These are phyloP conservation scores for Gila orcuttii DNA, from an alignment of 2,113 vertebrate species.

Conservation along the genomic window DNA sequence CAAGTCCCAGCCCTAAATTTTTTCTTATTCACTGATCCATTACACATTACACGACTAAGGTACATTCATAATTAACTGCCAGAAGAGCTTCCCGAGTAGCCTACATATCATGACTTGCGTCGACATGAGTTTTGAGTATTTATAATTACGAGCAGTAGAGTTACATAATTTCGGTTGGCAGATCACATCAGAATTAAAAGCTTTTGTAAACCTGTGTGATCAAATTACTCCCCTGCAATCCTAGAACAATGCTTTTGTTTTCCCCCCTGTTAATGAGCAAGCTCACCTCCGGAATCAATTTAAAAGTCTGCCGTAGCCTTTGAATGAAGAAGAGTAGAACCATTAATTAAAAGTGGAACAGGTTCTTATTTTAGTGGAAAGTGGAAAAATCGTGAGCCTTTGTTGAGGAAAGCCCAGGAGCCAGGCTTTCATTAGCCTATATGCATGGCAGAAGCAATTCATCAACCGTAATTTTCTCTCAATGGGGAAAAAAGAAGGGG, in stretches of 20 bases:
- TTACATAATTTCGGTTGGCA: constrained; percentile 27
- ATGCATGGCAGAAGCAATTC: constrained; percentile 82
- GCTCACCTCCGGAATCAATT: constrained; percentile 74
- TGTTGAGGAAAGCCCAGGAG: constrained; percentile 82
- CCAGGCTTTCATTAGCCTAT: constrained; percentile 82
- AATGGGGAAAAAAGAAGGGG: constrained; percentile 77
- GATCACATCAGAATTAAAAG: constrained; percentile 63
- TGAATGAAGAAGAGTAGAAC: constrained; percentile 75
- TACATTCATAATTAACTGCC: neutral
- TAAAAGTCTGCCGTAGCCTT: constrained; percentile 70
- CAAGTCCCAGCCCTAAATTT: neutral
- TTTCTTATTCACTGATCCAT: neutral
- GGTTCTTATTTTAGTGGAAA: constrained; percentile 81
- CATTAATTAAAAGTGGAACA: constrained; percentile 84
- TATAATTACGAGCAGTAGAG: neutral
- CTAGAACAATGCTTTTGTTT: constrained; percentile 68
- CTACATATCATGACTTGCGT: neutral
- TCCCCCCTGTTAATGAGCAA: constrained; percentile 69
- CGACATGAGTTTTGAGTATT: neutral
- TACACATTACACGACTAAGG: neutral
- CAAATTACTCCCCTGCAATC: constrained; percentile 70
- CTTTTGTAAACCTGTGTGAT: constrained; percentile 68
- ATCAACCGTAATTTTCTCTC: constrained; percentile 80
- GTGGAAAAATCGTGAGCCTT: constrained; percentile 77
- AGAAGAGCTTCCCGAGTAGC: neutral